Base-by-base conservation (phyloP, 2,888 invertebrate genomes). In the Pharmacophagus antenor region DNA sequence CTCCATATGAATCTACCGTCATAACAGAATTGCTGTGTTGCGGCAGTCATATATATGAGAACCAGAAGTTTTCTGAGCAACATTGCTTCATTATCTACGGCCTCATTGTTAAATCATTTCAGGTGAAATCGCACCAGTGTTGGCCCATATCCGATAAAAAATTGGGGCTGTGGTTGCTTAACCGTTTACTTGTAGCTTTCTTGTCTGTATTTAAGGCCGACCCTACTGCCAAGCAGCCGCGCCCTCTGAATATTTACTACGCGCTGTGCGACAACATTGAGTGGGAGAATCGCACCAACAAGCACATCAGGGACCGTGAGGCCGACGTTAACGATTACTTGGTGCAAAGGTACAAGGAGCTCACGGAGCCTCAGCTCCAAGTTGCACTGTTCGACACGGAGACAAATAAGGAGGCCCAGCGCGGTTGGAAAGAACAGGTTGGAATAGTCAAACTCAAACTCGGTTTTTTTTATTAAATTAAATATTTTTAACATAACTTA, bases 201-300 rank as follows among this genome's bases (percentile, higher is more conserved):
- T n/a, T n/a, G n/a, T 15, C 37, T 37, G 37, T 37, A 44, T 17
- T 42, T 60, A n/a, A 94, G 94, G 93, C 95, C 0, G 93, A 95
- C 67, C 92, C 94, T 0, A 83, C 88, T 12, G 92, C 92, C 0
- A 88, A 86, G 25, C 88, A 86, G 0, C 92, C 93, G 0, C 92
- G 94, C 15, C 88, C 92, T n/a, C 77, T 95, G 2, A 91, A 94
- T 68, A 73, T 95, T 1, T 95, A 94, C 76, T 85, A 92, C 63
- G 79, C 93, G 0, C 82, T 95, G 0, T 91, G 94, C 64, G 83
- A 91, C 1, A 93, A 94, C 71, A 83, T 96, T 60, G 85, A 86
- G 1, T 89, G 88, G 56, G 95, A 96, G 73, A 92, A 94, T 59
- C 77, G 78, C 1, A 88, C 92, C 0, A 80, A 91, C 58, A 92